phyloP scores from a whole-genome alignment of 2,888 invertebrate species.

The Epinotia nisella region DNA sequence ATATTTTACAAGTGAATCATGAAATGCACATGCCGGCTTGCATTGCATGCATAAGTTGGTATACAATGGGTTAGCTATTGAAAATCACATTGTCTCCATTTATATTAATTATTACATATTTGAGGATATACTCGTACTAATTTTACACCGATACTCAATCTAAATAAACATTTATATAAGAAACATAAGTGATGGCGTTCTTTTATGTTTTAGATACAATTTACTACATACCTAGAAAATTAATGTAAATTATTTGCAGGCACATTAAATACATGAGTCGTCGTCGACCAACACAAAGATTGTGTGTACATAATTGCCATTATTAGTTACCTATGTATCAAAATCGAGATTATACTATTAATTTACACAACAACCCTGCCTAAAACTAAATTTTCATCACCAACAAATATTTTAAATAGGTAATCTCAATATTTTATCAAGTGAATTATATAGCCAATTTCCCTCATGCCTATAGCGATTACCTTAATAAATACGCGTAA shows the following conservation, averaged over 20 bases:
- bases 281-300: slow-evolving; percentile 17
- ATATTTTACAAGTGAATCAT: slow-evolving; percentile 16
- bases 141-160: slow-evolving; percentile 5
- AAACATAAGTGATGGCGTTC: slow-evolving; percentile 8
- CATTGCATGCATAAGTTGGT: not conserved
- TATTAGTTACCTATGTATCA: slow-evolving; percentile 24
- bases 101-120: slow-evolving; percentile 2
- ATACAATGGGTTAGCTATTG: not conserved
- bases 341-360: slow-evolving; percentile 27
- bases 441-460: not conserved
- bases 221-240: slow-evolving; percentile 11
- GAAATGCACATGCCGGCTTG: slow-evolving; percentile 21
- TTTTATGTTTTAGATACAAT: slow-evolving; percentile 15
- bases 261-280: slow-evolving; percentile 14
- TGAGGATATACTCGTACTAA: slow-evolving; percentile 11
- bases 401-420: slow-evolving; percentile 16
- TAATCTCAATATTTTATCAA: slow-evolving; percentile 32
- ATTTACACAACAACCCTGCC: slow-evolving; percentile 34
- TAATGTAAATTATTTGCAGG: slow-evolving; percentile 15
- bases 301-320: slow-evolving; percentile 15
- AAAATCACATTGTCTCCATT: not conserved
- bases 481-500: slow-evolving; percentile 3
- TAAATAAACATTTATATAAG: slow-evolving; percentile 5
- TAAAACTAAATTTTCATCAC: slow-evolving; percentile 23
- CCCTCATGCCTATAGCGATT: slow-evolving; percentile 15